phyloP scores from a whole-genome alignment of 2,888 invertebrate genomes.

The Caenorhabditis wallacei region DNA sequence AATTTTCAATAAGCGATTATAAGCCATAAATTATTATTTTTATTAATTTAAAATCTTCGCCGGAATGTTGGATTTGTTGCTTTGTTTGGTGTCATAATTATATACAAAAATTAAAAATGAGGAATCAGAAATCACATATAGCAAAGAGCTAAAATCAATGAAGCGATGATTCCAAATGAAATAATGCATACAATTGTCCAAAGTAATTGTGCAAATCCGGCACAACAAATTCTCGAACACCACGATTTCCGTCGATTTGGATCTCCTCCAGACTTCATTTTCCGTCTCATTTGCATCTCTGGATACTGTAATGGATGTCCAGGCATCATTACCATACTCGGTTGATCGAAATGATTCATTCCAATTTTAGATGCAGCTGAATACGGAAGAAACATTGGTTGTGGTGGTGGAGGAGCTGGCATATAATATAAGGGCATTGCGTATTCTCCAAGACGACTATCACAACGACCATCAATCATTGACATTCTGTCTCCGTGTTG shows the following conservation, averaged over 20 bases:
- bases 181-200: conserved; percentile 75
- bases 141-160: conserved; percentile 72
- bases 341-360: conserved; percentile 51
- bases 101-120: conserved; percentile 29
- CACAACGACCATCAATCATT: conserved; percentile 51
- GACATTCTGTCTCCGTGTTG: conserved; percentile 54
- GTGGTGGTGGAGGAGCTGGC: conserved; percentile 56
- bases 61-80: conserved; percentile 61
- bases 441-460: conserved; percentile 59
- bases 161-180: conserved; percentile 70
- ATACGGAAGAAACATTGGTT: conserved; percentile 57
- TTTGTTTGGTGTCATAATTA: conserved; percentile 37
- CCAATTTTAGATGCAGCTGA: conserved; percentile 40
- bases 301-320: conserved; percentile 38
- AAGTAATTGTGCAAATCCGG: conserved; percentile 75
- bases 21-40: conserved; percentile 10
- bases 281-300: conserved; percentile 39
- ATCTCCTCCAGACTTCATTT: conserved; percentile 51
- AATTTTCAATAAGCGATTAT: conserved; percentile 45
- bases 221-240: conserved; percentile 73
- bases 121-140: conserved; percentile 46
- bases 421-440: conserved; percentile 55
- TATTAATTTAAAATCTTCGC: conserved; percentile 14
- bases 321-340: conserved; percentile 52
- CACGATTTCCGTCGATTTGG: conserved; percentile 24